Base-by-base conservation (phyloP, 2,797 vertebrate genomes). In the Helostoma temminkii region DNA sequence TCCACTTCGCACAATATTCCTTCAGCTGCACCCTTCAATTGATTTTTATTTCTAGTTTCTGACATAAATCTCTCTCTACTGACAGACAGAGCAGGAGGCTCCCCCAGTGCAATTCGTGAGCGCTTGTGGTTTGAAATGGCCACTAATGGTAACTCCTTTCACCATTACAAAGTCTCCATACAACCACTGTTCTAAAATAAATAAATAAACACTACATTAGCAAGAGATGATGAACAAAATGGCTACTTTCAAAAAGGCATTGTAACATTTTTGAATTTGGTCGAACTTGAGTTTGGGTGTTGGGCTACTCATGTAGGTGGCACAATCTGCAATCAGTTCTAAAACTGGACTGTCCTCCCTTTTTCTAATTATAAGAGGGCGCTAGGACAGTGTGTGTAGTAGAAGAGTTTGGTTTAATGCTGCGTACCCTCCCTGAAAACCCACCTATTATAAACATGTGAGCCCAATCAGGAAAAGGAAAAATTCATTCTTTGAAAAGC, bases 201-300 rank as follows among this genome's bases (percentile, higher is more conserved):
- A 73, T 85, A 70, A 65, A 64, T 70, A 18, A 66, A 56, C 49
- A 55, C n/a, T 28, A 74, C 42, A 76, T 71, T 5, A 72, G 41
- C 53, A 72, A 75, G 58, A 82, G 46, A 71, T 55, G 69, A 56
- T 42, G 11, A 81, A 74, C 64, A 82, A 74, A 80, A 74, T 48
- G 61, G 66, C 74, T 70, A 76, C 79, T 74, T 54, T 81, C 49
- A 72, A 74, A 83, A 91, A 88, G 89, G 81, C 81, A 88, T 85
- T 77, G 85, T 83, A 58, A 79, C 53, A 58, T 81, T 67, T 76
- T 71, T 59, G 49, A 77, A 83, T 84, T 84, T 71, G 66, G 74
- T 68, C 25, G 7, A 63, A 69, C 46, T 54, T 10, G 32, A 67
- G 61, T 32, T 79, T 6, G 28, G 74, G 57, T 50, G 48, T 54